Percentiles rank a stretch among this genome's conserved stretches.
Evolutionary conservation across 1,140 invertebrate species (phyloP).

Genomic region (Anoplophora glabripennis): DNA sequence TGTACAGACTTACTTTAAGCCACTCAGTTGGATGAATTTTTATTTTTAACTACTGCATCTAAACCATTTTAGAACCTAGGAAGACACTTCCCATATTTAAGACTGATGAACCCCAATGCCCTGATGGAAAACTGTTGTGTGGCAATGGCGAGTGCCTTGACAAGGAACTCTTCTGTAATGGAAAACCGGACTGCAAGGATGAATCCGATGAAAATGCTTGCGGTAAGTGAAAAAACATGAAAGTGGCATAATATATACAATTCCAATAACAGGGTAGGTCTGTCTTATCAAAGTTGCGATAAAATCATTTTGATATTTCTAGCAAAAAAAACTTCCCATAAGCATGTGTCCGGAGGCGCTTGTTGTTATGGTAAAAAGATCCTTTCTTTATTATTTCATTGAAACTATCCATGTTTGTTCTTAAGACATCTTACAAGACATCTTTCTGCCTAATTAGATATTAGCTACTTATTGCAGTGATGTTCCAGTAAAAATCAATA

Average conservation of each 20-base stretch:
- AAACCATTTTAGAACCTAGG: slow-evolving; percentile 68
- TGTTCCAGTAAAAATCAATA: too few species aligned
- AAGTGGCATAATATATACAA: too few species aligned
- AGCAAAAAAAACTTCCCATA: too few species aligned
- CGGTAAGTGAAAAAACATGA: slow-evolving; percentile 71
- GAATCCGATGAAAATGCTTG: slow-evolving; percentile 94
- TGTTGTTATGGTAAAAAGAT: too few species aligned
- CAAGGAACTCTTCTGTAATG: slow-evolving; percentile 89
- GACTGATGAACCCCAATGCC: slow-evolving; percentile 87
- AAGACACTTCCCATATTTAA: slow-evolving; percentile 84
- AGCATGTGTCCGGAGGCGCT: too few species aligned
- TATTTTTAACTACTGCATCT: background rate
- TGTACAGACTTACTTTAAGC: slow-evolving; percentile 17
- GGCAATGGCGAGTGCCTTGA: slow-evolving; percentile 87
- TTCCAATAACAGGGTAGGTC: too few species aligned
- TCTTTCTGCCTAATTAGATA: too few species aligned
- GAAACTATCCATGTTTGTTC: too few species aligned
- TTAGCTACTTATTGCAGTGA: too few species aligned
- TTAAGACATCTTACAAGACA: too few species aligned
- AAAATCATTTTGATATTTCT: too few species aligned
- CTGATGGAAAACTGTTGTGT: slow-evolving; percentile 83
- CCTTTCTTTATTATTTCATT: too few species aligned
- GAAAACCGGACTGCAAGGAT: slow-evolving; percentile 87
- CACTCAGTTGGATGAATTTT: background rate
- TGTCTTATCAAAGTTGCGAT: slow-evolving; percentile 9